phyloP scores from a whole-genome alignment of 1,140 invertebrate genomes.

The Anastrepha obliqua region DNA sequence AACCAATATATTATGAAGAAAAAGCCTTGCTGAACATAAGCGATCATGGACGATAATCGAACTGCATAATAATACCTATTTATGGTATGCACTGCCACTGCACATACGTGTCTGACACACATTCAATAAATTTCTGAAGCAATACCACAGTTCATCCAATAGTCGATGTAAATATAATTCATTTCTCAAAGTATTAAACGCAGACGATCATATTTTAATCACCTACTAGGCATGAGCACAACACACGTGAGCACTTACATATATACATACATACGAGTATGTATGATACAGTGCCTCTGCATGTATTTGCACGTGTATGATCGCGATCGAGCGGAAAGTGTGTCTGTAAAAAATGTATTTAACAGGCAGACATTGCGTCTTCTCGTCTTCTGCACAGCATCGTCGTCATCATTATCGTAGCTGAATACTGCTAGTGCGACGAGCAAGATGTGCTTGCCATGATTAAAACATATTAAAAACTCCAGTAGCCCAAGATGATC shows the following conservation, averaged over 20 bases:
- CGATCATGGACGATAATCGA: constrained; percentile 22
- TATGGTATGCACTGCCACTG: constrained; percentile 1
- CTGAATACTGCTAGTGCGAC: not conserved
- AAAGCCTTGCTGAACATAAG: not conserved
- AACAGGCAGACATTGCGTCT: constrained; percentile 37
- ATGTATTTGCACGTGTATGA: constrained; percentile 19
- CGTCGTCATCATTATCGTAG: constrained; percentile 35
- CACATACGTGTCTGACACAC: constrained; percentile 22
- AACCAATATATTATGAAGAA: not conserved
- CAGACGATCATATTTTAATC: constrained; percentile 45
- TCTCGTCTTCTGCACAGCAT: not conserved
- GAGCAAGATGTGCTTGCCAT: constrained; percentile 59
- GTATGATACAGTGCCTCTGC: not conserved
- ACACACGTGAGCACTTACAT: not conserved
- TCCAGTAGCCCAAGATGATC: constrained; percentile 57
- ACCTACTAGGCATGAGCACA: not conserved
- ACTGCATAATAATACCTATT: constrained; percentile 47
- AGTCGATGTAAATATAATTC: constrained; percentile 50
- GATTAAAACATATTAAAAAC: constrained; percentile 71
- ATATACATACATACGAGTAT: not conserved
- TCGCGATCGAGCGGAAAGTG: not conserved
- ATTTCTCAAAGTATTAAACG: constrained; percentile 45
- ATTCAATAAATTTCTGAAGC: constrained; percentile 31
- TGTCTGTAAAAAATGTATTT: not conserved
- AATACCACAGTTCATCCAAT: constrained; percentile 39